Conservation (phyloP, 2,113 vertebrate genomes). For the Butastur rufipennis region DNA sequence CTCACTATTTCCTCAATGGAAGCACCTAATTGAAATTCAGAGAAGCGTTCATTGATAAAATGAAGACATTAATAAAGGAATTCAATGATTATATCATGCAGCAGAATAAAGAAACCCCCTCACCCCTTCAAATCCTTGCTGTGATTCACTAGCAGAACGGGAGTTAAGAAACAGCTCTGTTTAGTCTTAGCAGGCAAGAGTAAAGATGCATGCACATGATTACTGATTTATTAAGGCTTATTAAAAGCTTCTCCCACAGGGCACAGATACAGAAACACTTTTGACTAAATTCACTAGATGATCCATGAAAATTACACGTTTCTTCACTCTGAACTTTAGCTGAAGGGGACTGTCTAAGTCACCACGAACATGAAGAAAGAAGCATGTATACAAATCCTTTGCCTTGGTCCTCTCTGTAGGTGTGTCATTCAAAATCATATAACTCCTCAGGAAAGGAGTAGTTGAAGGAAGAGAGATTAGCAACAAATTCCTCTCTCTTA, state of each 20-base stretch:
- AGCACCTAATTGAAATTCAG: background rate
- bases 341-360: background rate
- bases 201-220: background rate
- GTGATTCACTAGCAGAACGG: background rate
- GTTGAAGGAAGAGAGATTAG: background rate
- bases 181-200: background rate
- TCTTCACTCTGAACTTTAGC: background rate
- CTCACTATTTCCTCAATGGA: background rate
- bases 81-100: background rate
- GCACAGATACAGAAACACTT: background rate
- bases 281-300: background rate
- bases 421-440: background rate
- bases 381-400: background rate
- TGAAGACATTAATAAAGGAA: background rate
- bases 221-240: background rate
- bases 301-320: background rate
- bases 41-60: background rate
- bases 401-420: background rate
- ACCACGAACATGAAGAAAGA: accelerated
- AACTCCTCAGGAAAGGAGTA: background rate
- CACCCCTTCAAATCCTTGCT: background rate
- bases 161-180: background rate
- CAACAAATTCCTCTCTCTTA: background rate
- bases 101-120: background rate
- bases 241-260: background rate